Conservation (phyloP, 2,113 vertebrate genomes). For the Passer montanus region DNA sequence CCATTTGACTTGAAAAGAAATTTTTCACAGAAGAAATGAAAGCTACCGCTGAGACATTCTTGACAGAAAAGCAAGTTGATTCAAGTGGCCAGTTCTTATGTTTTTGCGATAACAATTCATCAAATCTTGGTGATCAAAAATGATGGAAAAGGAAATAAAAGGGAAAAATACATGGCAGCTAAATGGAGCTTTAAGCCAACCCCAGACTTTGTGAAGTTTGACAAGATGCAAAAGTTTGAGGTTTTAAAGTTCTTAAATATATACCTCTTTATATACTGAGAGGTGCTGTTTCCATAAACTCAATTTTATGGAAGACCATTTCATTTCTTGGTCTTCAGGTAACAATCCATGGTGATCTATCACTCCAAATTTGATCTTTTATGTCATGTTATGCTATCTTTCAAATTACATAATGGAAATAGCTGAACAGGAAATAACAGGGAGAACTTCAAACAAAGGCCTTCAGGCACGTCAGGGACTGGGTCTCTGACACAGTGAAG, state of each 20-base stretch:
- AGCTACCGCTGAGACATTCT: conserved; percentile 58
- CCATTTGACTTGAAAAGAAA: conserved; percentile 52
- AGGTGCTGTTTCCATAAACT: neutral
- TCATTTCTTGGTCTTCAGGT: neutral
- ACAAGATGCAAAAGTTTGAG: conserved; percentile 17
- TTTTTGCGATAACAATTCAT: conserved; percentile 53
- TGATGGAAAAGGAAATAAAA: conserved; percentile 49
- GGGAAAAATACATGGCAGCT: conserved; percentile 4
- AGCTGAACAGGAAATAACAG: neutral
- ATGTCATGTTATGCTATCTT: neutral
- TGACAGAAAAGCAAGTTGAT: conserved; percentile 50
- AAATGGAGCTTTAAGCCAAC: conserved; percentile 33
- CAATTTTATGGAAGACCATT: neutral
- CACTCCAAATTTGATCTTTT: neutral
- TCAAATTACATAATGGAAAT: neutral
- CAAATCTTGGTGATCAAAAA: conserved; percentile 49
- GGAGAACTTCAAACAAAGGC: neutral
- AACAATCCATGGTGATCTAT: neutral
- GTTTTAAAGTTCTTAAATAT: neutral
- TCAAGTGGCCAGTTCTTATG: conserved; percentile 52
- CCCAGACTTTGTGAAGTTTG: conserved; percentile 1
- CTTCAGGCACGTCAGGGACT: neutral
- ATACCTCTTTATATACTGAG: neutral
- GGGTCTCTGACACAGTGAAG: neutral
- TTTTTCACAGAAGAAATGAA: conserved; percentile 46